A percentile compares a stretch with the other conserved stretches of the same genome.
Conservation (phyloP, 2,113 vertebrate genomes). For the Plectropomus leopardus region DNA sequence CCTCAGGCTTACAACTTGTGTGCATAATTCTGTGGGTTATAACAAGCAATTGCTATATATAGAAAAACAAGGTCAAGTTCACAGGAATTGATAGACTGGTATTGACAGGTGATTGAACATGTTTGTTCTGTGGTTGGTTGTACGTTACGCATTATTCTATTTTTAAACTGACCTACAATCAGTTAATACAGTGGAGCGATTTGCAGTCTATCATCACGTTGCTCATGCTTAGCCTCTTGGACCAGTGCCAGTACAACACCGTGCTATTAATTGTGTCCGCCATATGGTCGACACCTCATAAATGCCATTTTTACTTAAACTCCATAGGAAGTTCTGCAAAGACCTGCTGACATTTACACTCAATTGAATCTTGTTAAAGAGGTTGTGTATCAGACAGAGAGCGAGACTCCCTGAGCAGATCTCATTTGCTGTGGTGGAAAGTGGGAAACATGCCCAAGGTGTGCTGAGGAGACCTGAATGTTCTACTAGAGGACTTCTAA, state of each 20-base stretch:
- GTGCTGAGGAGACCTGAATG: constrained; percentile 29
- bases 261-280: constrained; percentile 33
- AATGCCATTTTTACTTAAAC: constrained; percentile 51
- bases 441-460: constrained; percentile 52
- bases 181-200: not conserved
- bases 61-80: constrained; percentile 63
- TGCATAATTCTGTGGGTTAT: constrained; percentile 72
- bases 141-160: not conserved
- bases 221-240: constrained; percentile 28
- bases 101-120: constrained; percentile 47
- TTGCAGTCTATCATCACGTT: constrained; percentile 13
- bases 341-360: constrained; percentile 58
- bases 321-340: constrained; percentile 38
- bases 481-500: constrained; percentile 22
- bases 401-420: constrained; percentile 51
- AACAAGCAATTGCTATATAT: constrained; percentile 58
- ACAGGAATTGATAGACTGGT: constrained; percentile 37
- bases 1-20: constrained; percentile 77
- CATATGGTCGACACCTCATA: constrained; percentile 45
- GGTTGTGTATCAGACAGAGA: constrained; percentile 41
- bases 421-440: constrained; percentile 49
- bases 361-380: constrained; percentile 45
- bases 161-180: not conserved
- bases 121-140: not conserved
- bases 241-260: constrained; percentile 20